Conservation (phyloP, 1,140 invertebrate genomes). For the Fragariocoptes setiger region DNA sequence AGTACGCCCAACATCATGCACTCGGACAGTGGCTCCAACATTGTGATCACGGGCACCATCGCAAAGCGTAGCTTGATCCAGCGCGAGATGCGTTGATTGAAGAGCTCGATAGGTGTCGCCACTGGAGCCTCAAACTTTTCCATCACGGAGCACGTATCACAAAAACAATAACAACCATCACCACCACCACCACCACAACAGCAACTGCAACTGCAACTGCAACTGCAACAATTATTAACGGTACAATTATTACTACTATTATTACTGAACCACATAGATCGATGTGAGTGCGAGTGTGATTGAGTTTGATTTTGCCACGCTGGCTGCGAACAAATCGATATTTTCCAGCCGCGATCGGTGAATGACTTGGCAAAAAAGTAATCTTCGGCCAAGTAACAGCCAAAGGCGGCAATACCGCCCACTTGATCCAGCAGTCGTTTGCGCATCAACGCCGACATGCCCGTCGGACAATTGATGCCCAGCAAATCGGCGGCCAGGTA, state of each 20-base stretch:
- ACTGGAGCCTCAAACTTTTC: too few species aligned
- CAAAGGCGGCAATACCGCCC: slow-evolving; percentile 65
- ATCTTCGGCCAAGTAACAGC: slow-evolving; percentile 84
- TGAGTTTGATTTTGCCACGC: slow-evolving; percentile 68
- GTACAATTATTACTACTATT: neutral
- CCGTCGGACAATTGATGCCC: slow-evolving; percentile 81
- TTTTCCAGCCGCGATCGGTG: slow-evolving; percentile 25
- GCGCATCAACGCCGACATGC: slow-evolving; percentile 82
- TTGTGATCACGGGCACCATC: slow-evolving; percentile 62
- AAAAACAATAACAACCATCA: too few species aligned
- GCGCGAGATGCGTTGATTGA: slow-evolving; percentile 15
- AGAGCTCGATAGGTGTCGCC: too few species aligned
- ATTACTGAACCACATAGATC: too few species aligned
- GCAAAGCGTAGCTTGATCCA: slow-evolving; percentile 82
- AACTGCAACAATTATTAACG: too few species aligned
- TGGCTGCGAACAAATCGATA: slow-evolving; percentile 34
- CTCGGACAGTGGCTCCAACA: slow-evolving; percentile 82
- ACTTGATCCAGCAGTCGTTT: slow-evolving; percentile 62
- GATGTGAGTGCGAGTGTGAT: too few species aligned
- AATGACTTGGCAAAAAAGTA: slow-evolving; percentile 87
- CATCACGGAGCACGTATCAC: too few species aligned
- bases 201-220: too few species aligned
- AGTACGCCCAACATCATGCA: slow-evolving; percentile 56
- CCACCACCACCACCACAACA: too few species aligned
- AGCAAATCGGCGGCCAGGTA: slow-evolving; percentile 70